Conservation (phyloP, 2,113 vertebrate genomes). For the Lagenorhynchus albirostris region DNA sequence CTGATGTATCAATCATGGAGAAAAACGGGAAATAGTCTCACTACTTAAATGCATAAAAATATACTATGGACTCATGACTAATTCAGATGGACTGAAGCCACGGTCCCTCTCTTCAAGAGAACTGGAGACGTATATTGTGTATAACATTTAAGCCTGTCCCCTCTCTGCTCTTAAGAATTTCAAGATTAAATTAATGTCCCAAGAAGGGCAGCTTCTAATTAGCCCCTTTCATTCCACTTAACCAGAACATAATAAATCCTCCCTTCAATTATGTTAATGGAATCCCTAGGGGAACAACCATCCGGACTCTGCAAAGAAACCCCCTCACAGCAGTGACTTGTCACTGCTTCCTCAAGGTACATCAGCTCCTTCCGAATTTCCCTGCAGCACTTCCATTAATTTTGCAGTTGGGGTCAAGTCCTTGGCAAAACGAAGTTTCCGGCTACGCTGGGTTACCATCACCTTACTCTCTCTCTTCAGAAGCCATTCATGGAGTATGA, state of each 20-base stretch:
- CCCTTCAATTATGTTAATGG: slow-evolving; percentile 61
- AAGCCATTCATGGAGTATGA: neutral
- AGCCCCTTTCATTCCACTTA: slow-evolving; percentile 47
- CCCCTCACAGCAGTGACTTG: neutral
- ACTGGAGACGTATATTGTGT: neutral
- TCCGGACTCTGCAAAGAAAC: neutral
- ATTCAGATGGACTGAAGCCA: neutral
- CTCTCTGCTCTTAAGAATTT: neutral
- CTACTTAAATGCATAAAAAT: neutral
- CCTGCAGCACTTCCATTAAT: neutral
- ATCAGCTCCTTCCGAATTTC: neutral
- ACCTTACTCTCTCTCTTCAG: neutral
- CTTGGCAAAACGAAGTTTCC: neutral
- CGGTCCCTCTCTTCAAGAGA: neutral
- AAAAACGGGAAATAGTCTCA: neutral
- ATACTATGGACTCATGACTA: neutral
- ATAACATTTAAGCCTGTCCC: neutral
- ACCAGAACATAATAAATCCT: slow-evolving; percentile 56
- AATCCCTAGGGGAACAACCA: neutral
- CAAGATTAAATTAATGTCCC: neutral
- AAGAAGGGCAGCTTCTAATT: slow-evolving; percentile 32
- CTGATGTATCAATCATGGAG: neutral
- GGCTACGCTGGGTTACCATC: neutral
- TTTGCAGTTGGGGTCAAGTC: neutral
- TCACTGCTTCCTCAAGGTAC: fast-evolving